Percentiles rank a stretch among this genome's conserved stretches.
Evolutionary conservation across 2,888 invertebrate genomes (phyloP).

Genomic region (Mythimna impura): DNA sequence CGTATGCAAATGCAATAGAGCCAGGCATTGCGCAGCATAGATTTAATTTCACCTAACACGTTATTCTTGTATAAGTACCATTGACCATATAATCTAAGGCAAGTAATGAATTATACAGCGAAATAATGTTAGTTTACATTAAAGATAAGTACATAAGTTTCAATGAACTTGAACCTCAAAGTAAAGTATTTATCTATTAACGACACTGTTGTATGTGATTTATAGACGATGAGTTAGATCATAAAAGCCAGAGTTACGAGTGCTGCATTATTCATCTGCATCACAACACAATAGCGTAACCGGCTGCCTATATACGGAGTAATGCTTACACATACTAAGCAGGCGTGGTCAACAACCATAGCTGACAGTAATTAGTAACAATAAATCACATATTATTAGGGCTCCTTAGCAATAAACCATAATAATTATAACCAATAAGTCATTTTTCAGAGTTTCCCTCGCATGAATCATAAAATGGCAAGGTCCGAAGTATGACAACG

Average conservation of each 20-base stretch:
- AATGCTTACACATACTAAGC: constrained; percentile 74
- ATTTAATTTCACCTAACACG: constrained; percentile 25
- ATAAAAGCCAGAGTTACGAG: constrained; percentile 76
- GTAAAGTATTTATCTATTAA: constrained; percentile 61
- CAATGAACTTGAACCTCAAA: constrained; percentile 67
- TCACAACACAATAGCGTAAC: constrained; percentile 75
- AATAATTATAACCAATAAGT: constrained; percentile 28
- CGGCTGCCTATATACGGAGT: constrained; percentile 66
- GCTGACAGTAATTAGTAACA: constrained; percentile 60
- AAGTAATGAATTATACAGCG: constrained; percentile 5
- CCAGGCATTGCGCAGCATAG: constrained; percentile 28
- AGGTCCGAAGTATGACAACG: constrained; percentile 5
- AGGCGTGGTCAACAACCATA: constrained; percentile 70
- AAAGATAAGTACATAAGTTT: constrained; percentile 34
- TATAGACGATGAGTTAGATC: constrained; percentile 71
- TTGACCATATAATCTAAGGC: neutral
- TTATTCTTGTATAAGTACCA: constrained; percentile 13
- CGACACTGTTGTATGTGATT: constrained; percentile 69
- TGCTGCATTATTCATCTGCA: constrained; percentile 80
- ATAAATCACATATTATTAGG: constrained; percentile 59
- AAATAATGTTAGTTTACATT: constrained; percentile 15
- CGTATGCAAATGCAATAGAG: constrained; percentile 31
- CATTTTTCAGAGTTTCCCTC: constrained; percentile 15
- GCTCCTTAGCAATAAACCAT: constrained; percentile 21
- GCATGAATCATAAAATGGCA: neutral